phyloP scores from a whole-genome alignment of 2,888 invertebrate species.

The Drosophila antonietae region DNA sequence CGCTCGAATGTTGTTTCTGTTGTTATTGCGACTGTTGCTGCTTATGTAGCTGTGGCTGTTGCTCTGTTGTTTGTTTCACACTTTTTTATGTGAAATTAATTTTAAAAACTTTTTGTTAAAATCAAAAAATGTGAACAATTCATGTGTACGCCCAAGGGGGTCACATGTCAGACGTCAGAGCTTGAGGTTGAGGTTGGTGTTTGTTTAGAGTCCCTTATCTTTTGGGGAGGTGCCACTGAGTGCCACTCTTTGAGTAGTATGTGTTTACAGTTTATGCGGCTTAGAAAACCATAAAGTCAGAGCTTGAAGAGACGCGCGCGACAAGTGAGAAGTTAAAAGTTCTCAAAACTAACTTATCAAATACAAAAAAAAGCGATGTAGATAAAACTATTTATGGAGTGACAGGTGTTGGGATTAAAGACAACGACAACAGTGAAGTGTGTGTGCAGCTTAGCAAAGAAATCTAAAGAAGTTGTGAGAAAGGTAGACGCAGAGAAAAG shows the following conservation, averaged over 20 bases:
- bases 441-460: background rate
- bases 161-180: background rate
- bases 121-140: slow-evolving; percentile 43
- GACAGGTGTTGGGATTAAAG: background rate
- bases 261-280: slow-evolving; percentile 40
- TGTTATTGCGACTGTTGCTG: slow-evolving; percentile 27
- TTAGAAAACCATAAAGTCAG: slow-evolving; percentile 38
- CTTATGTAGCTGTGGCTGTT: background rate
- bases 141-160: slow-evolving; percentile 24
- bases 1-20: slow-evolving; percentile 27
- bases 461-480: background rate
- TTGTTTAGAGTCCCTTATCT: slow-evolving; percentile 13
- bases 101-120: slow-evolving; percentile 67
- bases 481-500: background rate
- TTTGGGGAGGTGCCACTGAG: background rate
- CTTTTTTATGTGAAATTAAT: slow-evolving; percentile 75
- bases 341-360: background rate
- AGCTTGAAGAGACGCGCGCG: slow-evolving; percentile 20
- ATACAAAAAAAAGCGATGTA: background rate
- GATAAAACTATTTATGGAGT: slow-evolving; percentile 11
- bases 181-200: background rate
- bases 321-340: slow-evolving; percentile 21
- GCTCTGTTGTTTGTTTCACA: slow-evolving; percentile 28
- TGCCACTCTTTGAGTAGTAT: slow-evolving; percentile 22
- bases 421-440: background rate